Base-by-base conservation (phyloP, 2,888 invertebrate species). In the Pandemis cinnamomeana region DNA sequence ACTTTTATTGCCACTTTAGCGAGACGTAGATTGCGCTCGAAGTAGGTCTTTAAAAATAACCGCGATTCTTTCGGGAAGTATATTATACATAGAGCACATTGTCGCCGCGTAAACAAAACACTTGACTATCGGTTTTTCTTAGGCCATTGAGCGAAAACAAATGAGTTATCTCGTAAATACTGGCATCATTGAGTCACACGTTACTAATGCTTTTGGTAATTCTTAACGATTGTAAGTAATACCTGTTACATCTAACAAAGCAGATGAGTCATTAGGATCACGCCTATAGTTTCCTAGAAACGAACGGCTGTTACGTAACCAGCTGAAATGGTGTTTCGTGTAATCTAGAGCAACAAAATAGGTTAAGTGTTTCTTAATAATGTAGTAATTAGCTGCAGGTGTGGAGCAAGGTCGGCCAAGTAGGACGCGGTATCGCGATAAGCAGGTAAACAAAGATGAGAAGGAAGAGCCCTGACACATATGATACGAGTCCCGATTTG, bases 331-430 rank as follows among this genome's bases (percentile, higher is more conserved):
- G 67, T 79, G 77, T 81, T 87, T 83, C 80, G 72, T 79, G 77
- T 82, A 86, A 92, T 88, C 89, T 91, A 88, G 92, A 80, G 77
- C 91, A 87, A 78, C 79, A 76, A 93, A 90, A 92, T 92, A 88
- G 93, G 92, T 90, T 93, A 93, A 93, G 86, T 84, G 89, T 87
- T 93, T 92, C 88, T 90, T 90, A 93, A 93, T 93, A 92, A 89
- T 88, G 81, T 79, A 82, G 86, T 87, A 91, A 93, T 93, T 92
- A 93, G 86, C 64, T 13, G 42, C 85, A 82, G 79, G 86, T 86
- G 83, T 84, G 77, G 85, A 83, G 82, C 91, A 91, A 91, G 91
- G 91, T 85, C 85, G 80, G 75, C 20, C 75, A 84, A 85, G 84
- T 87, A 84, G 86, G 84, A 80, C 83, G 83, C 60, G 46, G 78